phyloP scores from a whole-genome alignment of 2,797 vertebrate genomes.

The Poliocrania exsul region DNA sequence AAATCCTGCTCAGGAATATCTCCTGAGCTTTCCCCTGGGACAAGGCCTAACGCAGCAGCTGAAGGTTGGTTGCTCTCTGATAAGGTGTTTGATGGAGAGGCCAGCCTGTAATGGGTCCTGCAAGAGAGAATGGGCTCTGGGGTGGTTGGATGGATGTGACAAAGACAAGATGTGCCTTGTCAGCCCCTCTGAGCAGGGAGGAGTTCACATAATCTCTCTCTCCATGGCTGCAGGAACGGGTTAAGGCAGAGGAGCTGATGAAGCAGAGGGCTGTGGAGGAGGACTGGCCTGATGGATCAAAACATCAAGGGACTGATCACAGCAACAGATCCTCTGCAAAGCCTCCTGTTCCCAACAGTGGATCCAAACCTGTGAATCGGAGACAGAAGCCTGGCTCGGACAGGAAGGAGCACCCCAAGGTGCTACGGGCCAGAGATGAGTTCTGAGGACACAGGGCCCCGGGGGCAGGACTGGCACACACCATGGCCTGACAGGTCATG shows the following conservation, averaged over 20 bases:
- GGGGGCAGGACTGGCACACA: neutral
- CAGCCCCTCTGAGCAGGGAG: neutral
- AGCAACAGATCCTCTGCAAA: conserved; percentile 47
- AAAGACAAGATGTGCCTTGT: neutral
- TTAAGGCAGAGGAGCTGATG: conserved; percentile 82
- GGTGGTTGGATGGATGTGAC: neutral
- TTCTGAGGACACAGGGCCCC: neutral
- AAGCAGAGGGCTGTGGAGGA: conserved; percentile 65
- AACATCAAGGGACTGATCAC: neutral
- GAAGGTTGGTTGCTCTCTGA: neutral
- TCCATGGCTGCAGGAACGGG: conserved; percentile 81
- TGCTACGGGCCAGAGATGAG: conserved; percentile 67
- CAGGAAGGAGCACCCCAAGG: conserved; percentile 15
- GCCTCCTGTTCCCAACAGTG: neutral
- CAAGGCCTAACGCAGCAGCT: neutral
- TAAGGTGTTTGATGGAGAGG: neutral
- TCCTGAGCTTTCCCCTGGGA: neutral
- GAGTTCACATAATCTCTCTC: neutral
- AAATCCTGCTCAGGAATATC: neutral
- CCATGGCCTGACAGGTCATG: neutral
- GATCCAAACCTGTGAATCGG: neutral
- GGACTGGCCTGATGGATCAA: neutral
- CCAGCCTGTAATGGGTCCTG: neutral
- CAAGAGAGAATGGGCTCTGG: neutral
- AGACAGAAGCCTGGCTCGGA: conserved; percentile 18